These are phyloP conservation scores for Drosophila formosana DNA, from an alignment of 2,888 invertebrate genomes.

Conservation along the genomic window DNA sequence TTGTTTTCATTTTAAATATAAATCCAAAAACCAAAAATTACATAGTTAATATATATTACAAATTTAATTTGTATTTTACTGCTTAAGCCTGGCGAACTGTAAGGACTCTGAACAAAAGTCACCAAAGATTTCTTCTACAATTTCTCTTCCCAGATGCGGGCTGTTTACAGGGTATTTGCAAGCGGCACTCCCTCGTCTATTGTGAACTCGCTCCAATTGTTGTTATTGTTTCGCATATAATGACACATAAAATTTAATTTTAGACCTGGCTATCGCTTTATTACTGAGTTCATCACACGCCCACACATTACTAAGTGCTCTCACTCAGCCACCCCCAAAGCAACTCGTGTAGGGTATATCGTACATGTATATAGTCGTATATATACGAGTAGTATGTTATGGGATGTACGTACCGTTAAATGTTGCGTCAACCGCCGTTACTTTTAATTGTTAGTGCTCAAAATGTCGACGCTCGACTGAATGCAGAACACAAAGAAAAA, in stretches of 20 bases:
- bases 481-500: slow-evolving; percentile 17
- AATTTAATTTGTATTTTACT: too few relatives aligned
- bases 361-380: neutral
- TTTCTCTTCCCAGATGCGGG: neutral
- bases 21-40: too few relatives aligned
- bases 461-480: slow-evolving; percentile 59
- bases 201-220: neutral
- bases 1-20: too few relatives aligned
- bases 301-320: slow-evolving; percentile 7
- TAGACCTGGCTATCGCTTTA: slow-evolving; percentile 67
- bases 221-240: slow-evolving; percentile 26
- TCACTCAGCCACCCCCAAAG: neutral
- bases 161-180: slow-evolving; percentile 1
- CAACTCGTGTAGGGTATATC: slow-evolving; percentile 3
- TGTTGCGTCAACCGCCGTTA: slow-evolving; percentile 67
- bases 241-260: slow-evolving; percentile 71
- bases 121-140: neutral
- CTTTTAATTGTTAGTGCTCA: slow-evolving; percentile 75
- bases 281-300: slow-evolving; percentile 54
- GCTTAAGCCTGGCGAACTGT: too few relatives aligned
- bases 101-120: too few relatives aligned
- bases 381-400: slow-evolving; percentile 8
- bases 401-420: slow-evolving; percentile 63
- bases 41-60: too few relatives aligned
- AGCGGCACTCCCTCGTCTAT: neutral